Percentiles rank a stretch among this genome's conserved stretches.
Evolutionary conservation across 2,888 invertebrate genomes (phyloP).

Genomic region (Myathropa florea): DNA sequence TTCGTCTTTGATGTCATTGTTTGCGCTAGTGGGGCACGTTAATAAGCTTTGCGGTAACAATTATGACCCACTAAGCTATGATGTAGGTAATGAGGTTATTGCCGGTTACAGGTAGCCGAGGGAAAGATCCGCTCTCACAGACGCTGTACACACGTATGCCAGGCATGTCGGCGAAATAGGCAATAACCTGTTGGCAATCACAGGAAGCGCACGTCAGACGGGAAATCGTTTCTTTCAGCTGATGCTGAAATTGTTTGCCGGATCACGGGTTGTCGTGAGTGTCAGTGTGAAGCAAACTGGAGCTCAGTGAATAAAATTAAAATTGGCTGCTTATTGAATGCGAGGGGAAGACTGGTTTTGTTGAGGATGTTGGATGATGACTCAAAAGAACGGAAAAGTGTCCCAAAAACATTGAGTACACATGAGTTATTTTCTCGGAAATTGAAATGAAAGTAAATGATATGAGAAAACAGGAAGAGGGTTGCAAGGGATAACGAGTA

Average conservation of each 20-base stretch:
- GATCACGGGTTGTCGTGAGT: no score
- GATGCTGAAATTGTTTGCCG: neutral
- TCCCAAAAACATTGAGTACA: neutral
- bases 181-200: neutral
- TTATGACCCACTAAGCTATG: neutral
- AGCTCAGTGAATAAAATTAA: neutral
- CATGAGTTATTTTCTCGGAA: neutral
- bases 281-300: neutral
- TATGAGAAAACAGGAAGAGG: neutral
- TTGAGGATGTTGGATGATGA: no score
- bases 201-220: neutral
- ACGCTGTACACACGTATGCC: neutral
- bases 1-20: conserved; percentile 35
- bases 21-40: neutral
- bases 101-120: neutral
- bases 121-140: no score
- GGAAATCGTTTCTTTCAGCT: neutral
- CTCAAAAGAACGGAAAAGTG: neutral
- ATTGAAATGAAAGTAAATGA: neutral
- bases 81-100: conserved; percentile 13
- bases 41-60: conserved; percentile 24
- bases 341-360: neutral
- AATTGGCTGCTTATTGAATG: neutral
- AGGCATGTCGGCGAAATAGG: neutral
- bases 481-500: no score